Evolutionary conservation across 2,113 vertebrate species (phyloP), one percentile per base, ranked within the genome.

Genomic region (Lophochroa leadbeateri): DNA sequence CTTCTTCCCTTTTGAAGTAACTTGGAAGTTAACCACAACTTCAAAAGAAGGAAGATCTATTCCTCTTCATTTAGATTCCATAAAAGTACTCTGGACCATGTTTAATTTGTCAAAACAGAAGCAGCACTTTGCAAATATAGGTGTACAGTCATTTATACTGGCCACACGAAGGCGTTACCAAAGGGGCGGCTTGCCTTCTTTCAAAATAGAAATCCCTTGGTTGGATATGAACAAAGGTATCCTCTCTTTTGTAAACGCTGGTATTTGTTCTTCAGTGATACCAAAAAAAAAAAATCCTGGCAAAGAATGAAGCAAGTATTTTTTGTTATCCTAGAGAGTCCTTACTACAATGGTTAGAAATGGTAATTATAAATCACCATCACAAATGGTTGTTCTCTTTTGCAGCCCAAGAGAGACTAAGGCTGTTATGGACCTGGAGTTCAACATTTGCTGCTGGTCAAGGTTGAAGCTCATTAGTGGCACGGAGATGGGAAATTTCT

Each of bases 1-100:
- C 83, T 92, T 95, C 79, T 92, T 68, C 80, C 44, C 83, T 94
- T 97, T 96, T 97, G 96, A 94, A 96, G 88, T 90, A 83, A 69
- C 80, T 95, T 97, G 96, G 94, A 96, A 93, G 77, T 65, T 88
- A 96, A 65, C 83, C 93, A 93, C 53, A 71, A 46, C 86, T 88
- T 97, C 92, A 96, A 88, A 95, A 94, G 72, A 64, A 92, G 91
- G 95, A 87, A 93, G 91, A 95, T 92, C 83, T 94, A 70, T 79
- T 91, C 92, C 86, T 86, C 50, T 90, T 86, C 65, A 60, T 79
- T 92, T 89, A 76, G 84, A 86, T 92, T 94, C 67, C 61, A 77
- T 85, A 47, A 68, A 94, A 89, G 80, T 91, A 76, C 69, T 76
- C 65, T 84, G 88, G 69, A 93, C 69, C 2, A 3, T 61, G 47